Conservation (phyloP, 2,113 vertebrate species). For the Coptodon rendalli region DNA sequence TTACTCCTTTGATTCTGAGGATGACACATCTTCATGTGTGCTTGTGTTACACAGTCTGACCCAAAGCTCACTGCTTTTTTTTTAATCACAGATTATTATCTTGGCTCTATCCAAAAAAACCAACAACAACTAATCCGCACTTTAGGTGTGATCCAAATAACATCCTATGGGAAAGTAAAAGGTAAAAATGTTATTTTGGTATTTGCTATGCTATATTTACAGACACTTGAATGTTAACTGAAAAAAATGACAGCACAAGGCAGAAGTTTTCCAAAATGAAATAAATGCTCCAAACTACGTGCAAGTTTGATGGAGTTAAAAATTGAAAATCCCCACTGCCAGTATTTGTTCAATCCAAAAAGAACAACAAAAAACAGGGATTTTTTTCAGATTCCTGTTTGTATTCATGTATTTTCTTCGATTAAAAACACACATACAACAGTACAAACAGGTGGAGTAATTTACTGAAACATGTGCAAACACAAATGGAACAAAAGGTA, state of each 20-base stretch:
- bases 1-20: not conserved
- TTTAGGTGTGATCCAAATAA: not conserved
- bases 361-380: not conserved
- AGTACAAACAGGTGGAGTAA: not conserved
- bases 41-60: not conserved
- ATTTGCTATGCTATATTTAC: not conserved
- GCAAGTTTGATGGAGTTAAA: not conserved
- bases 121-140: fast-evolving
- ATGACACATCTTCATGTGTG: not conserved
- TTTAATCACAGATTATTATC: not conserved
- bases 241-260: not conserved
- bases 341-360: not conserved
- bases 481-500: not conserved
- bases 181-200: not conserved
- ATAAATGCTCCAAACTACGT: not conserved
- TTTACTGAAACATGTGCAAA: not conserved
- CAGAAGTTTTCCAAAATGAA: not conserved
- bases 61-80: not conserved
- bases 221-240: not conserved
- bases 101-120: not conserved
- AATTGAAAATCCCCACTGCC: not conserved
- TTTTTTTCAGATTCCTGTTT: not conserved
- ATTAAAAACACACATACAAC: not conserved
- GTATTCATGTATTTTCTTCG: not conserved
- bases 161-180: not conserved